Conservation (phyloP, 1,140 invertebrate species). For the Macrosteles quadrilineatus region DNA sequence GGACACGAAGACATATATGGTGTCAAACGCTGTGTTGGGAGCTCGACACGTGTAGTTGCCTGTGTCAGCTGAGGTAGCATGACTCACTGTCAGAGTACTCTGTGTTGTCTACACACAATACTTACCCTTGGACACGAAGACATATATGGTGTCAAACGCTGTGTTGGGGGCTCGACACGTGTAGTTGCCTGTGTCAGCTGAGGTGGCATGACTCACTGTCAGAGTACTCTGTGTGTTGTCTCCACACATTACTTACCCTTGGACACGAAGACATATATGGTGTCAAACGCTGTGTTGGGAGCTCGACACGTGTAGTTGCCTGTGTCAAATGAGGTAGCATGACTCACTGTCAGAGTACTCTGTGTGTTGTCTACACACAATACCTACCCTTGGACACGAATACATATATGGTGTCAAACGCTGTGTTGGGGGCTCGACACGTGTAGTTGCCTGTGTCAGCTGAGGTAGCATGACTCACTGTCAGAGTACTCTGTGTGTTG, state of each 20-base stretch:
- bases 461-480: conserved; percentile 47
- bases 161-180: conserved; percentile 54
- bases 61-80: too few relatives aligned
- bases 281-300: conserved; percentile 52
- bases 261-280: conserved; percentile 49
- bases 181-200: conserved; percentile 52
- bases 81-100: too few relatives aligned
- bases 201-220: conserved; percentile 47
- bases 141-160: conserved; percentile 52
- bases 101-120: too few relatives aligned
- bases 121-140: conserved; percentile 43
- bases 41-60: too few relatives aligned
- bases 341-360: conserved; percentile 48
- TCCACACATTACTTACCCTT: conserved; percentile 42
- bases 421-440: conserved; percentile 53
- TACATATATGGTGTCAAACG: conserved; percentile 52
- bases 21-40: too few relatives aligned
- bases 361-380: conserved; percentile 47
- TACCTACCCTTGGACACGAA: conserved; percentile 43
- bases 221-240: conserved; percentile 50
- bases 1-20: too few relatives aligned
- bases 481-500: conserved; percentile 49
- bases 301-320: conserved; percentile 54
- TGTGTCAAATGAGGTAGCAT: conserved; percentile 48
- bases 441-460: conserved; percentile 53